Conservation (phyloP, 2,797 vertebrate species). For the Sarcoramphus papa region DNA sequence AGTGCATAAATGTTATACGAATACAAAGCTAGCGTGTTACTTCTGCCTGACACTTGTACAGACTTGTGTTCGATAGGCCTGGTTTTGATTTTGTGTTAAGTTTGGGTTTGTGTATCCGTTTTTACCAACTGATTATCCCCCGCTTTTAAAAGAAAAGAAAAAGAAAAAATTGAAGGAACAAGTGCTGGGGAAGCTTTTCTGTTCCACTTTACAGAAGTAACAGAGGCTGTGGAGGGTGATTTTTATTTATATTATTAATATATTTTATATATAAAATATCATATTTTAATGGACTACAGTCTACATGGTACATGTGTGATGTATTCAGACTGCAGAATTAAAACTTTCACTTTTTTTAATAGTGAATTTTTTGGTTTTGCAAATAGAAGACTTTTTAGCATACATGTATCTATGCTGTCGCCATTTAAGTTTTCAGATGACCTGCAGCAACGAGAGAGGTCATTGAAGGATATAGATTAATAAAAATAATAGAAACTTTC, state of each 20-base stretch:
- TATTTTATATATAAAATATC: background rate
- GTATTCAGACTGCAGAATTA: rapidly evolving
- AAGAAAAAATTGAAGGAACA: background rate
- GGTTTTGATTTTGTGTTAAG: rapidly evolving
- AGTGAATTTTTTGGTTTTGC: rapidly evolving
- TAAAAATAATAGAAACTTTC: too few species aligned
- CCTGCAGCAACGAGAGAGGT: too few species aligned
- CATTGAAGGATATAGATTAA: background rate
- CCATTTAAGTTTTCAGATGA: background rate
- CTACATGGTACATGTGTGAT: rapidly evolving
- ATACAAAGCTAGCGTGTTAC: background rate
- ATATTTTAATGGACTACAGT: rapidly evolving
- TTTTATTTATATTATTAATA: background rate
- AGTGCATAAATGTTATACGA: background rate
- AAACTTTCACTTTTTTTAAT: rapidly evolving
- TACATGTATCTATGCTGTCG: rapidly evolving
- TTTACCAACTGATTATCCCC: background rate
- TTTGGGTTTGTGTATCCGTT: background rate
- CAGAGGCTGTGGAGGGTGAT: rapidly evolving
- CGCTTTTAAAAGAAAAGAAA: background rate
- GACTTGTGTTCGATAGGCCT: background rate
- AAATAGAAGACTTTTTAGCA: too few species aligned
- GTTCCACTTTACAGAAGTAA: background rate
- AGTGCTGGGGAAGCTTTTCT: background rate
- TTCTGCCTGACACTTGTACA: background rate